Conservation (phyloP, 2,113 vertebrate species). For the Dasyornis broadbenti region DNA sequence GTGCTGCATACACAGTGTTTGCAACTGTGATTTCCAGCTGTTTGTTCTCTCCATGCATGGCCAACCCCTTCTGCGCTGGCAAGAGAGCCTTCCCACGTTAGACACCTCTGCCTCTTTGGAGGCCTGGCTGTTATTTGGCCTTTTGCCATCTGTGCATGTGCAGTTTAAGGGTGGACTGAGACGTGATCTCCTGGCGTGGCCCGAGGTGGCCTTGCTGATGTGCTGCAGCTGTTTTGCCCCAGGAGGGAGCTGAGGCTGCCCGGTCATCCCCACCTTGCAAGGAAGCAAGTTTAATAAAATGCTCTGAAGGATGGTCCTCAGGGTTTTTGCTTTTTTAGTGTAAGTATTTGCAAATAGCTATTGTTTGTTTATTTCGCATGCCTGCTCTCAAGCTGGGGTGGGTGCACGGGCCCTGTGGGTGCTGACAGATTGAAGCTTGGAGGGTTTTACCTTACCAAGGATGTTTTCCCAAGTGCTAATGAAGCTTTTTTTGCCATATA, state of each 20-base stretch:
- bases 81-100: background rate
- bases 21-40: background rate
- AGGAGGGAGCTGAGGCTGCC: background rate
- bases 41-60: rapidly evolving
- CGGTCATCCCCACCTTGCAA: background rate
- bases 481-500: background rate
- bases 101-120: background rate
- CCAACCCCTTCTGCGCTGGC: background rate
- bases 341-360: background rate
- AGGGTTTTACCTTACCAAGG: background rate
- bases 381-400: background rate
- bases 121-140: background rate
- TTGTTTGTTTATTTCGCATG: background rate
- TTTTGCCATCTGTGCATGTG: rapidly evolving
- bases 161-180: background rate
- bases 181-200: background rate
- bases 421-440: background rate
- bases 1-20: rapidly evolving
- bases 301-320: background rate
- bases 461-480: background rate
- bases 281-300: background rate
- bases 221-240: background rate
- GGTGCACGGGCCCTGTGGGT: rapidly evolving
- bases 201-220: background rate
- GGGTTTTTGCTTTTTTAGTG: background rate